phyloP scores from a whole-genome alignment of 2,888 invertebrate species.

The Phlogophora meticulosa region DNA sequence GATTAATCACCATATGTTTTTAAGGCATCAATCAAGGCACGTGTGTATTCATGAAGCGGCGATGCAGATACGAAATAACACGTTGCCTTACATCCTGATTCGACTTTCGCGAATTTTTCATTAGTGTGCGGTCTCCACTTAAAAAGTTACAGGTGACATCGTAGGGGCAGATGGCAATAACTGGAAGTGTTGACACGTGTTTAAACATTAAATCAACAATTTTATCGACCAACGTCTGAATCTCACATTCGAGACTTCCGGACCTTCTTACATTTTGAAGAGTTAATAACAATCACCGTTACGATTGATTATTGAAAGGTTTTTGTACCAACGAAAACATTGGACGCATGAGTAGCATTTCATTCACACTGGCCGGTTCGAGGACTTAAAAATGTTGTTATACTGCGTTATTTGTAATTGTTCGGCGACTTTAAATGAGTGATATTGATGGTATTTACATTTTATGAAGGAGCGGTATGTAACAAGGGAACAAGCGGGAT shows the following conservation, averaged over 20 bases:
- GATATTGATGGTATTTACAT: constrained; percentile 84
- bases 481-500: constrained; percentile 78
- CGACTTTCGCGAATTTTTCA: constrained; percentile 65
- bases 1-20: constrained; percentile 25
- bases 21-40: constrained; percentile 45
- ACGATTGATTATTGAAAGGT: constrained; percentile 68
- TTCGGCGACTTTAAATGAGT: constrained; percentile 80
- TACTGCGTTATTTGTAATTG: constrained; percentile 74
- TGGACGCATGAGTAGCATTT: constrained; percentile 72
- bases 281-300: constrained; percentile 72
- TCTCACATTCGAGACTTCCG: constrained; percentile 37
- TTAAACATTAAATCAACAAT: constrained; percentile 64
- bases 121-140: constrained; percentile 57
- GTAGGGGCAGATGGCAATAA: constrained; percentile 70
- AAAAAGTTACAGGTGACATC: constrained; percentile 66
- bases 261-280: constrained; percentile 54
- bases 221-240: constrained; percentile 49
- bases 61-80: constrained; percentile 56
- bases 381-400: constrained; percentile 70
- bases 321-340: constrained; percentile 64
- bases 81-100: constrained; percentile 53
- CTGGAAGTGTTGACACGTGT: constrained; percentile 72
- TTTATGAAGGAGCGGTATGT: constrained; percentile 87
- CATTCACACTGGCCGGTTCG: constrained; percentile 73
- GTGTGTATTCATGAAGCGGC: constrained; percentile 56